Base-by-base conservation (phyloP, 1,140 invertebrate species). In the Papilio xuthus region DNA sequence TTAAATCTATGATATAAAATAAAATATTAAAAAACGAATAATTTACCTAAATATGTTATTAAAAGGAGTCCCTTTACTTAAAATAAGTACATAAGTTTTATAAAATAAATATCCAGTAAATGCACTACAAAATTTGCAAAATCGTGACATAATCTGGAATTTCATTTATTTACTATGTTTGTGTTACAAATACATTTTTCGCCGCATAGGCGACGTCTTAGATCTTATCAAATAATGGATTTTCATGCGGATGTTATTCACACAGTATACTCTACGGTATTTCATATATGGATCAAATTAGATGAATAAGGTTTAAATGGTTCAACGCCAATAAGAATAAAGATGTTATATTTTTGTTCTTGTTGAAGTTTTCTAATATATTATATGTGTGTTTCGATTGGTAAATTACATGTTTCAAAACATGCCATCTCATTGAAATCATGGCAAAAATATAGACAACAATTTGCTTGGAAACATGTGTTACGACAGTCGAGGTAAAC, bases 191-290 rank as follows among this genome's bases (percentile, higher is more conserved):
- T 60, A 60, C 23, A 60, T 60, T 60, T 60, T 60, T 60, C 56
- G 20, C 9, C 20, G 56, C 56, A 26, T 13, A 26, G 60, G 23
- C 60, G 60, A 63, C 60, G 60, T 63, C 26, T 28, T 28, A 26
- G 60, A 63, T 63, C 26, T 63, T 63, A 63, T 63, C 60, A 63
- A 63, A 63, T 63, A 63, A 63, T 63, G 60, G 23, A 63, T 63
- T 63, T 63, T 63, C 12, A 63, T 3, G 26, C 60, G 60, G 60
- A 63, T 28, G 60, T 63, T 63, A 63, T 28, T 63, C 28, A 28
- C 60, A 63, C 60, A 28, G 60, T 7, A 37, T 37, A 37, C n/a
- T 1, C 26, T 63, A n/a, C 60, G 60, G 23, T 12, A 63, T 63
- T 15, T 63, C 26, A 63, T 63, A 28, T 60, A 56, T 60, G 9